phyloP scores from a whole-genome alignment of 2,888 invertebrate genomes.

The Erannis defoliaria region DNA sequence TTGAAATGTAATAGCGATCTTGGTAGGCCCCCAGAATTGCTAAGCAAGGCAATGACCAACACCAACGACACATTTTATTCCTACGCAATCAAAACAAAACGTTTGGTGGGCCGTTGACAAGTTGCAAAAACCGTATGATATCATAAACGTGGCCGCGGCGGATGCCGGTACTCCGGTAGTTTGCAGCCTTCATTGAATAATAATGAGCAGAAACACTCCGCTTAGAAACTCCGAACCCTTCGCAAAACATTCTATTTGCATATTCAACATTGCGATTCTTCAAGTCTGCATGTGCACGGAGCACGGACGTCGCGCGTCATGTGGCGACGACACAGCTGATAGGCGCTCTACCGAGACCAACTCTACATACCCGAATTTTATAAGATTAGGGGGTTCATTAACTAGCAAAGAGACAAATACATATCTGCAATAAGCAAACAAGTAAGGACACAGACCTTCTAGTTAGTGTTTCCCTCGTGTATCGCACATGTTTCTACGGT shows the following conservation, averaged over 20 bases:
- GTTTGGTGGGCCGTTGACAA: conserved; percentile 6
- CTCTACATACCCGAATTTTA: conserved; percentile 14
- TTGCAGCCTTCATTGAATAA: conserved; percentile 70
- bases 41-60: conserved; percentile 1
- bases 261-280: conserved; percentile 12
- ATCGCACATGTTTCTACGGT: conserved; percentile 75
- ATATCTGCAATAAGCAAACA: conserved; percentile 37
- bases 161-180: conserved; percentile 57
- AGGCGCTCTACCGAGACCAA: neutral
- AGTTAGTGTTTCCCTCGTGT: conserved; percentile 61
- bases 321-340: conserved; percentile 6
- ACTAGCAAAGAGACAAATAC: conserved; percentile 36
- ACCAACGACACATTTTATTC: conserved; percentile 7
- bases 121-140: conserved; percentile 29
- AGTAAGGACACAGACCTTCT: conserved; percentile 44
- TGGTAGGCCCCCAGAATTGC: neutral
- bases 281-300: neutral
- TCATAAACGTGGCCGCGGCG: conserved; percentile 32
- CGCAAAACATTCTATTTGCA: conserved; percentile 25
- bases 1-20: too few relatives aligned
- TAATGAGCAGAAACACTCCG: conserved; percentile 58
- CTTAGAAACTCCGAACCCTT: conserved; percentile 18
- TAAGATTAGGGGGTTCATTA: conserved; percentile 19
- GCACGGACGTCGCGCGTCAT: conserved; percentile 12
- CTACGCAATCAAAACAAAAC: conserved; percentile 18